These are phyloP conservation scores for Lacanobia wlatinum DNA, from an alignment of 2,888 invertebrate species.

Conservation along the genomic window DNA sequence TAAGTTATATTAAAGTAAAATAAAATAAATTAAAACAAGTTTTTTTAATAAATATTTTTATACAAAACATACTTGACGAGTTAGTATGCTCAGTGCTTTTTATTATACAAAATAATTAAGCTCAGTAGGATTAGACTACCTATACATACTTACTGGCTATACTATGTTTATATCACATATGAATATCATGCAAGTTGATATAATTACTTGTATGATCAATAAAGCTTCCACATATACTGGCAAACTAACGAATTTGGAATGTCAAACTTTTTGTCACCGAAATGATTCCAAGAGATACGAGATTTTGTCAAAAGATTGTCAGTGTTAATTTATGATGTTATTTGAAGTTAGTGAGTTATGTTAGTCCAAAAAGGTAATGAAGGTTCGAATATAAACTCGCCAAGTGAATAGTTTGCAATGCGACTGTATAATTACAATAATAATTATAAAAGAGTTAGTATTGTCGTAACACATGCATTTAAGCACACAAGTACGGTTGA, in stretches of 20 bases:
- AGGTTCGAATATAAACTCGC: slow-evolving; percentile 58
- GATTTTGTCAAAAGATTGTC: slow-evolving; percentile 62
- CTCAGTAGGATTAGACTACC: slow-evolving; percentile 72
- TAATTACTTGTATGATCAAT: slow-evolving; percentile 78
- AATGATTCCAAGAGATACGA: slow-evolving; percentile 46
- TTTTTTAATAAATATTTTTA: slow-evolving; percentile 83
- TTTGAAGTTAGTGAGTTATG: slow-evolving; percentile 38
- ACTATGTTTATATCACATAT: slow-evolving; percentile 89
- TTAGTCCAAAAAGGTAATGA: slow-evolving; percentile 38
- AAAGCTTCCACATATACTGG: slow-evolving; percentile 79
- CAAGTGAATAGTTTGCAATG: slow-evolving; percentile 78
- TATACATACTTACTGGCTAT: slow-evolving; percentile 80
- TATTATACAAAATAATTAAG: slow-evolving; percentile 75
- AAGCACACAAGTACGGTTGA: slow-evolving; percentile 73
- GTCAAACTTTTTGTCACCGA: slow-evolving; percentile 68
- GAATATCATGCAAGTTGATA: slow-evolving; percentile 87
- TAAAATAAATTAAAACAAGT: slow-evolving; percentile 78
- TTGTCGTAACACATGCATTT: slow-evolving; percentile 75
- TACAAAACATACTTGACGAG: slow-evolving; percentile 73
- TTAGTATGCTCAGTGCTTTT: slow-evolving; percentile 74
- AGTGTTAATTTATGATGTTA: slow-evolving; percentile 51
- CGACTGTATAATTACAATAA: slow-evolving; percentile 67
- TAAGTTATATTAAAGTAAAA: slow-evolving; percentile 76
- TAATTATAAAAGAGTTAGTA: slow-evolving; percentile 59
- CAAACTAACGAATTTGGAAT: slow-evolving; percentile 80